A percentile compares a stretch with the other conserved stretches of the same genome.
These are phyloP conservation scores for Clytia hemisphaerica DNA, from an alignment of 30 jellyfish, hydroid and myxozoan genomes.

Conservation along the genomic window DNA sequence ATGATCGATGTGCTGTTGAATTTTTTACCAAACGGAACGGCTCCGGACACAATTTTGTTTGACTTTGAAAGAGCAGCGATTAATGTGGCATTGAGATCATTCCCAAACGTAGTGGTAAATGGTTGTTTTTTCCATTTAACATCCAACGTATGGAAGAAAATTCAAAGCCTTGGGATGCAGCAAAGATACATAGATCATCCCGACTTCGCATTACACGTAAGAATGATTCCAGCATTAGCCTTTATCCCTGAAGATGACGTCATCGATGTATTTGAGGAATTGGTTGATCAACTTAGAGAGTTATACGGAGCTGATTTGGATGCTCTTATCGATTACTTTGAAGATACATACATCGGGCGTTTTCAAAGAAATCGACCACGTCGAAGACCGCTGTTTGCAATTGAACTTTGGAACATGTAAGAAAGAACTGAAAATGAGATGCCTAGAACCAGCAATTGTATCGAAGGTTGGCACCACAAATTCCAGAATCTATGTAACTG, in stretches of 20 bases:
- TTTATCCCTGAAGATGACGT: neutral
- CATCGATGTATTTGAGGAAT: neutral
- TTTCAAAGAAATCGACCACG: conserved; percentile 37
- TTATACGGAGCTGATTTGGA: neutral
- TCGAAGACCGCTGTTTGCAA: conserved; percentile 20
- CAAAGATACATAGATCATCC: neutral
- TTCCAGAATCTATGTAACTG: conserved; percentile 7
- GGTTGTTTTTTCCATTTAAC: conserved; percentile 22
- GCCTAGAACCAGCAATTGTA: conserved; percentile 38
- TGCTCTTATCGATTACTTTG: conserved; percentile 4
- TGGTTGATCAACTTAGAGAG: neutral
- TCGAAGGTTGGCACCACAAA: conserved; percentile 45
- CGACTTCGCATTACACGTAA: conserved; percentile 28
- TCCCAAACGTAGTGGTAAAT: conserved; percentile 4
- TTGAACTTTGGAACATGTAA: conserved; percentile 36
- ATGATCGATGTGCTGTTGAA: neutral
- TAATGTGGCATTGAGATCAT: neutral
- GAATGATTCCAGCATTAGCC: conserved; percentile 1
- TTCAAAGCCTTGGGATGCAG: neutral
- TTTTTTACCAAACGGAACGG: neutral
- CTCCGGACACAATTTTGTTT: neutral
- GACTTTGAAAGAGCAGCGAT: neutral
- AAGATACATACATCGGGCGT: conserved; percentile 44
- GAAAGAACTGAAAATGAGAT: conserved; percentile 32
- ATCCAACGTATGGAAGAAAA: neutral